These are phyloP conservation scores for Eristalis tenax DNA, from an alignment of 2,888 invertebrate species.

Conservation along the genomic window DNA sequence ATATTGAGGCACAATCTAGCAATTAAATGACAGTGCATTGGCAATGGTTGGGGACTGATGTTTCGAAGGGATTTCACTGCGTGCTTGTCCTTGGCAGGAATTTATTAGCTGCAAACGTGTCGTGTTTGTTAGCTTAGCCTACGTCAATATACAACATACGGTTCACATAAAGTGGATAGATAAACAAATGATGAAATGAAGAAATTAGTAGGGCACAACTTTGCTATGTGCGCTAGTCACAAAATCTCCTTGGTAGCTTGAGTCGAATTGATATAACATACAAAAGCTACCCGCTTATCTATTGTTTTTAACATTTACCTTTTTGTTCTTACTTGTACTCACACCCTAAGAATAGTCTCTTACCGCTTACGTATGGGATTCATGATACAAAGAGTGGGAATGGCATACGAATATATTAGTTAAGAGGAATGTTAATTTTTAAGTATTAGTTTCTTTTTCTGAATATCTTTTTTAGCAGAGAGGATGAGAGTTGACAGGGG, in stretches of 20 bases:
- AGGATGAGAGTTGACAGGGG: slow-evolving; percentile 64
- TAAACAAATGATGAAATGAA: background rate
- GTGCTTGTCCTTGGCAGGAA: slow-evolving; percentile 1
- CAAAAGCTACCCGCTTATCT: slow-evolving; percentile 49
- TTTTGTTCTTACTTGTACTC: slow-evolving; percentile 56
- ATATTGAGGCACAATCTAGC: too few relatives aligned
- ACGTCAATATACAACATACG: background rate
- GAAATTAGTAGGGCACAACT: slow-evolving; percentile 6
- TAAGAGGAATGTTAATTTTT: slow-evolving; percentile 4
- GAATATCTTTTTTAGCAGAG: slow-evolving; percentile 34
- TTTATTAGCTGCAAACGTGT: slow-evolving; percentile 20
- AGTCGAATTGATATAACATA: slow-evolving; percentile 16
- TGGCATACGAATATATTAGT: slow-evolving; percentile 43
- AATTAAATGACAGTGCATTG: background rate
- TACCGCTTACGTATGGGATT: slow-evolving; percentile 70
- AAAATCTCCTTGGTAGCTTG: slow-evolving; percentile 57
- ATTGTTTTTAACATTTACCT: slow-evolving; percentile 72
- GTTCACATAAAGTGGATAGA: background rate
- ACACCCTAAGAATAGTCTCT: slow-evolving; percentile 76
- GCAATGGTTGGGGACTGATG: background rate
- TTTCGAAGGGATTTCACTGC: background rate
- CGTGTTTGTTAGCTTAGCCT: slow-evolving; percentile 20
- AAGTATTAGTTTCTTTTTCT: background rate
- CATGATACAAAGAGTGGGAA: slow-evolving; percentile 26
- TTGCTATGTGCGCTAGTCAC: slow-evolving; percentile 77